Evolutionary conservation across 2,113 vertebrate species (phyloP).

Genomic region (Enhydra lutris): DNA sequence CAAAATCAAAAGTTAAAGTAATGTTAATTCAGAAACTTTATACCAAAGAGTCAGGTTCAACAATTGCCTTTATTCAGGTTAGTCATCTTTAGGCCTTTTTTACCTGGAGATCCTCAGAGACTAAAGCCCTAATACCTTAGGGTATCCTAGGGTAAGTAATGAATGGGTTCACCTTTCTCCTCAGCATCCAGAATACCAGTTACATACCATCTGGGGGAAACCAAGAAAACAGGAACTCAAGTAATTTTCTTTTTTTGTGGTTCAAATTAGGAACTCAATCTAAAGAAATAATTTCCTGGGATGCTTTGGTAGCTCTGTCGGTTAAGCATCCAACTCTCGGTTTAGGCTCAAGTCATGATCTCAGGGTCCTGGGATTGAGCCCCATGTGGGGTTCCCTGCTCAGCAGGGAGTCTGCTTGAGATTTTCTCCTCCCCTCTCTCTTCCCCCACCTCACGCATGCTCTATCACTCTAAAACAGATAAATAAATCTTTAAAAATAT

Average conservation of each 20-base stretch:
- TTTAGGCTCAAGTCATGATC: not conserved
- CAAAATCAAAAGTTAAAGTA: not conserved
- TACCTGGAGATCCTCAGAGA: not conserved
- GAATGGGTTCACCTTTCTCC: not conserved
- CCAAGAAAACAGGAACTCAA: not conserved
- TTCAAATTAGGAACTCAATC: not conserved
- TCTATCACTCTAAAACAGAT: too few relatives aligned
- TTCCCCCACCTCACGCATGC: not conserved
- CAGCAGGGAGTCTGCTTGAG: not conserved
- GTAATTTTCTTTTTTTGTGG: not conserved
- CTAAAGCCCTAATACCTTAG: not conserved
- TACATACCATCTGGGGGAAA: not conserved
- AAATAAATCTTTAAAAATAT: not conserved
- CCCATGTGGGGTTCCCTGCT: not conserved
- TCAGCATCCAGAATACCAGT: not conserved
- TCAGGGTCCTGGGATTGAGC: not conserved
- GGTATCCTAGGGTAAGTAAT: not conserved
- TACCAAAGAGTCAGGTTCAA: not conserved
- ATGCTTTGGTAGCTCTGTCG: not conserved
- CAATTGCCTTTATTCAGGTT: not conserved
- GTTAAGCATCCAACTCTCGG: not conserved
- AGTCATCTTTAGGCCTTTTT: not conserved
- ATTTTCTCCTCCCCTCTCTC: not conserved
- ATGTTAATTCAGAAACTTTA: slow-evolving; percentile 4
- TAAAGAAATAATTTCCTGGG: not conserved